Percentiles rank a stretch among this genome's conserved stretches.
These are phyloP conservation scores for Henricia sp. DNA, from an alignment of 53 echinoderm and acorn worm genomes.

Conservation along the genomic window DNA sequence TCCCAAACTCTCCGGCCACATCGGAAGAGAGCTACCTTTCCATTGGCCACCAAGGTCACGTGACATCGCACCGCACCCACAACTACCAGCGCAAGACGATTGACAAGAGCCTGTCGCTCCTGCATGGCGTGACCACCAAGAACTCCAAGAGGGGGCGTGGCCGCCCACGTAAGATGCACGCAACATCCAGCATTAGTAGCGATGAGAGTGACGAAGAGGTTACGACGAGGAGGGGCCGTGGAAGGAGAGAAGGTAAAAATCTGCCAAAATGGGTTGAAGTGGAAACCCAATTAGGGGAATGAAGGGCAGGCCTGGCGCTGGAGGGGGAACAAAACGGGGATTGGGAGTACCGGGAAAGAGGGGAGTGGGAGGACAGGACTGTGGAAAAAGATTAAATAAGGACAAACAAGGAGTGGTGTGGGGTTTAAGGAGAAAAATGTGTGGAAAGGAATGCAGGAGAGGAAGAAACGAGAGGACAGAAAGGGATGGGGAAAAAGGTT, in stretches of 20 bases:
- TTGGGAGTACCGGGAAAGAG: too few species aligned
- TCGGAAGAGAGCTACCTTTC: constrained; percentile 35
- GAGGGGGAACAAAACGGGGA: too few species aligned
- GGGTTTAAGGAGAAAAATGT: too few species aligned
- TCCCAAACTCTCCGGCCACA: constrained; percentile 23
- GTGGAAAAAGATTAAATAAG: too few species aligned
- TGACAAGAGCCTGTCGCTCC: constrained; percentile 64
- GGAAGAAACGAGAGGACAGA: too few species aligned
- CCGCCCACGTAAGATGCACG: constrained; percentile 70
- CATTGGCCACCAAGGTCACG: not conserved
- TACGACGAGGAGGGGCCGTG: constrained; percentile 73
- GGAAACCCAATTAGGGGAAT: too few species aligned
- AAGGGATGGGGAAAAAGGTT: too few species aligned
- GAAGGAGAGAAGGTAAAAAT: constrained; percentile 91
- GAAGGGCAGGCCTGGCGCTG: too few species aligned
- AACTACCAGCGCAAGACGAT: constrained; percentile 85
- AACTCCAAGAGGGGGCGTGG: constrained; percentile 59
- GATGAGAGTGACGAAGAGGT: constrained; percentile 70
- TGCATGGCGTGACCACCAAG: constrained; percentile 50
- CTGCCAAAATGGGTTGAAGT: too few species aligned
- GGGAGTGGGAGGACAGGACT: too few species aligned
- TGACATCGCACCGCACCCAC: constrained; percentile 67
- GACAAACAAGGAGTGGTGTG: too few species aligned
- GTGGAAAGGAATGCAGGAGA: too few species aligned
- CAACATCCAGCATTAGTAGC: constrained; percentile 22